These are phyloP conservation scores for Chydorus sphaericus DNA, from an alignment of 2,888 invertebrate genomes.

Conservation along the genomic window DNA sequence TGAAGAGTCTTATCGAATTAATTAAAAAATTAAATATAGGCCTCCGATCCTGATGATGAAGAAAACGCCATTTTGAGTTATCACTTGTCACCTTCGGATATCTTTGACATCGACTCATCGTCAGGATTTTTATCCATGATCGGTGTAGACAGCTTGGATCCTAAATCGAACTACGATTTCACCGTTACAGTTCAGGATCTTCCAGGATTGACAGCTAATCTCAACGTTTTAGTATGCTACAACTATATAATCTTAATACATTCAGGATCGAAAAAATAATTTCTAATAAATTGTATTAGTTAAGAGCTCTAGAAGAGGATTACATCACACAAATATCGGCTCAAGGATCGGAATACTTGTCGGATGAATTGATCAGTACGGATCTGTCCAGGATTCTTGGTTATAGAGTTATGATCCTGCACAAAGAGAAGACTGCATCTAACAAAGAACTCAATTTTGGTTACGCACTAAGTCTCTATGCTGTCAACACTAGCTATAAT, in stretches of 20 bases:
- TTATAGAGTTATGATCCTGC: not conserved
- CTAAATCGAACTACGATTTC: not conserved
- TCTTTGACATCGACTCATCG: not conserved
- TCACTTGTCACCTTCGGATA: not conserved
- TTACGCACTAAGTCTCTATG: not conserved
- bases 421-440: not conserved
- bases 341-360: not conserved
- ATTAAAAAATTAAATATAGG: not conserved
- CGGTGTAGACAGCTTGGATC: not conserved
- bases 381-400: constrained; percentile 4
- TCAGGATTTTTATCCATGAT: not conserved
- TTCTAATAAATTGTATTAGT: not conserved
- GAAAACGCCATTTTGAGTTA: constrained; percentile 4
- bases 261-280: not conserved
- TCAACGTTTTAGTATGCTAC: not conserved
- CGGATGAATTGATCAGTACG: not conserved
- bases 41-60: not conserved
- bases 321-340: not conserved
- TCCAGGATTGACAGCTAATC: not conserved
- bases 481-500: not conserved
- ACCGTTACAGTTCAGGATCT: not conserved
- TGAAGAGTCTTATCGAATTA: not conserved
- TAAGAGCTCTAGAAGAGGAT: not conserved
- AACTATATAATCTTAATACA: not conserved
- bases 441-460: not conserved